Base-by-base conservation (phyloP, 2,113 vertebrate species). In the Sander vitreus region DNA sequence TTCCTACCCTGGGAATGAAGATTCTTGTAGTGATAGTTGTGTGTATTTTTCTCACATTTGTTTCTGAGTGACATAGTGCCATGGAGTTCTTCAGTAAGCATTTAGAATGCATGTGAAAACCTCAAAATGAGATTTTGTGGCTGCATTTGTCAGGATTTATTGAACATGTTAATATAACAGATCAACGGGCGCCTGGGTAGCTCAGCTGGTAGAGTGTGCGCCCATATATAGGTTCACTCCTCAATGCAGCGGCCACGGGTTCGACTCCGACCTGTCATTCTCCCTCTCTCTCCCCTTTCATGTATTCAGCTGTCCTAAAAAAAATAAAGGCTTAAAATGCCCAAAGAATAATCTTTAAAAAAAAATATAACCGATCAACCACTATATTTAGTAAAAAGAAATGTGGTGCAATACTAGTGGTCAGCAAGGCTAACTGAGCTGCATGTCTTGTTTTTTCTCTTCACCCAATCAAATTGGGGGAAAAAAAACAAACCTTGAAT, bases 1-100 rank as follows among this genome's bases (percentile, higher is more conserved):
- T 70, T 83, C 45, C 58, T 68, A 50, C 75, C 76, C 67, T 25
- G 45, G 30, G 68, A 77, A 78, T 77, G 80, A 81, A 76, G 85
- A 55, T 58, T 76, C 50, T 69, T 55, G 30, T 36, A 48, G 55
- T 72, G 57, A 77, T 53, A 43, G 71, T 47, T 65, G 47, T 76
- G 69, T 70, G 60, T 63, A 64, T 73, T 71, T 83, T 76, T 77
- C n/a, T 73, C 74, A 76, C 70, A 19, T 66, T 78, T 72, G 0
- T 74, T 47, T 80, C 33, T 43, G 36, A 58, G 71, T 76, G 62
- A 85, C 80, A 82, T n/a, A 59, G 51, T 15, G 10, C 51, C 55
- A 27, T 54, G 55, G 36, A 73, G 55, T 60, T 67, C 6, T 67
- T 53, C 58, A 21, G 71, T 39, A 79, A 59, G 45, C 23, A 54